A percentile compares a stretch with the other conserved stretches of the same genome.
Evolutionary conservation across 53 echinoderm and acorn worm genomes (phyloP).

Genomic region (Zoroaster sp.): DNA sequence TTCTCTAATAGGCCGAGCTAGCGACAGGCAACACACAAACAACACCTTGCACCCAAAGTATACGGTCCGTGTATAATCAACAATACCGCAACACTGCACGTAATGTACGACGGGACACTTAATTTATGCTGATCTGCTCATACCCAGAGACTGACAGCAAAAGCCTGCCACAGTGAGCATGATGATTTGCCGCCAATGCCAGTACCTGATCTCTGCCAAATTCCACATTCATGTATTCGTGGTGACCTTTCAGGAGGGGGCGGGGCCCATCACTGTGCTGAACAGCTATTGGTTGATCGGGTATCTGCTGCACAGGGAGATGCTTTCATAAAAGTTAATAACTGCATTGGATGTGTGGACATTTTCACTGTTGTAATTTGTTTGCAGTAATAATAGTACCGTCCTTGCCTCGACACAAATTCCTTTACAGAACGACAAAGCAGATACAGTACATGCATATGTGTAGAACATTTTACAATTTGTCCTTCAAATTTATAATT

Average conservation of each 20-base stretch:
- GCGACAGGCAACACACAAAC: not conserved
- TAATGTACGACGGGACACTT: not conserved
- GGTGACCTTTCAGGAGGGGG: conserved; percentile 29
- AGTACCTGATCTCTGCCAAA: not conserved
- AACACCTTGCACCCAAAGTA: not conserved
- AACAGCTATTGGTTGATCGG: not conserved
- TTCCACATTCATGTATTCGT: conserved; percentile 19
- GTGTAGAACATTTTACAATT: too few species aligned
- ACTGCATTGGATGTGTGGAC: not conserved
- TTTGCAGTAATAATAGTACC: not conserved
- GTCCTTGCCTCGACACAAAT: not conserved
- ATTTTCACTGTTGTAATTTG: not conserved
- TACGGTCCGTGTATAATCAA: not conserved
- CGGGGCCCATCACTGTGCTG: not conserved
- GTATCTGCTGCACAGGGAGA: not conserved
- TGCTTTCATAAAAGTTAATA: not conserved
- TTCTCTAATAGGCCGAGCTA: not conserved
- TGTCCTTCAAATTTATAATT: too few species aligned
- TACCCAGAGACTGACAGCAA: not conserved
- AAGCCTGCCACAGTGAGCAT: not conserved
- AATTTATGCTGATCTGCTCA: not conserved
- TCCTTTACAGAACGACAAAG: not conserved
- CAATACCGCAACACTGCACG: not conserved
- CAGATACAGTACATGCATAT: too few species aligned
- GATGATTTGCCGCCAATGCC: not conserved